These are phyloP conservation scores for Oscheius sp. DNA, from an alignment of 2,888 invertebrate genomes.

Conservation along the genomic window DNA sequence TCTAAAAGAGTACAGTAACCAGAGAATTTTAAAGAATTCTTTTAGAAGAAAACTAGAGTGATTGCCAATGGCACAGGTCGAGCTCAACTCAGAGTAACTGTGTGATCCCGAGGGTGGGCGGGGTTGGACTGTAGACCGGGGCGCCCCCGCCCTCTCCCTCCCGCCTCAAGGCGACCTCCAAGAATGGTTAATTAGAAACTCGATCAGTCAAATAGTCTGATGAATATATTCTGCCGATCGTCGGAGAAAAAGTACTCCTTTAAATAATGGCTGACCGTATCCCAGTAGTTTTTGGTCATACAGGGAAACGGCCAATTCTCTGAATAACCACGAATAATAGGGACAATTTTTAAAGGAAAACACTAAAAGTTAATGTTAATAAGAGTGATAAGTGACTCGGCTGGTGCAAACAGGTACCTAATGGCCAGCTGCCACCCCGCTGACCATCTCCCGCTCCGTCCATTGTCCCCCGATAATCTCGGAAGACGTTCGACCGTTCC, in stretches of 20 bases:
- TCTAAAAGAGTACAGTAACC: no score
- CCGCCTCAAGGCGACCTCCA: slow-evolving; percentile 17
- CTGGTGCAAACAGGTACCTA: slow-evolving; percentile 21
- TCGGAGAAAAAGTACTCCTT: no score
- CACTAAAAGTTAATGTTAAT: background rate
- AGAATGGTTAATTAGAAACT: slow-evolving; percentile 30
- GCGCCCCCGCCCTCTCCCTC: background rate
- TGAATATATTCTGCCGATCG: slow-evolving; percentile 6
- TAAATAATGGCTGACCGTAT: background rate
- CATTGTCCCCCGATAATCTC: slow-evolving; percentile 12
- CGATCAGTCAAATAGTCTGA: slow-evolving; percentile 10
- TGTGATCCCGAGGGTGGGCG: slow-evolving; percentile 17
- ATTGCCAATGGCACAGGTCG: background rate
- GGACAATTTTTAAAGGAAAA: background rate
- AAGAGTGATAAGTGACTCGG: background rate
- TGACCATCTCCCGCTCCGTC: slow-evolving; percentile 1
- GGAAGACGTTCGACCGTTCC: slow-evolving; percentile 27
- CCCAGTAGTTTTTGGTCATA: no score
- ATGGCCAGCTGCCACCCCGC: slow-evolving; percentile 24
- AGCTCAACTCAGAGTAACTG: background rate
- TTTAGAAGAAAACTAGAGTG: no score
- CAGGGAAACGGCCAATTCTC: no score
- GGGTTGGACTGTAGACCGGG: slow-evolving; percentile 12
- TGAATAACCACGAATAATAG: no score
- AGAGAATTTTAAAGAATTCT: no score